Conservation (phyloP, 2,888 invertebrate genomes). For the Epiblema foenella region DNA sequence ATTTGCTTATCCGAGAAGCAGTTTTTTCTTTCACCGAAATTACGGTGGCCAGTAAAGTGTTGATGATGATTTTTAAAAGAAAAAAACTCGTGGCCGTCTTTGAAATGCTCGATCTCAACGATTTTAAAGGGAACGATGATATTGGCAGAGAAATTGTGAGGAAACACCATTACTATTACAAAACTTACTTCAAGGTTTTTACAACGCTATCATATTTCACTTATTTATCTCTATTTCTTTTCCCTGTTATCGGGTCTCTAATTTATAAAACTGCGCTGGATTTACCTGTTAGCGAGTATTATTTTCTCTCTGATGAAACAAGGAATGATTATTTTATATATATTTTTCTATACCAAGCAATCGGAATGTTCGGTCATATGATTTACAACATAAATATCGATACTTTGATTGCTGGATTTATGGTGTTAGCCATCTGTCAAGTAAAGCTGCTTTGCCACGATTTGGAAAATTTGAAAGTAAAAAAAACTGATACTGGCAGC, state of each 20-base stretch:
- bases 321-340: conserved; percentile 59
- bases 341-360: conserved; percentile 65
- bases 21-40: conserved; percentile 57
- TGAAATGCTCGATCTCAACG: conserved; percentile 63
- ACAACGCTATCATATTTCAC: conserved; percentile 54
- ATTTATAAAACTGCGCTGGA: conserved; percentile 56
- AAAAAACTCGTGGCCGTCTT: conserved; percentile 60
- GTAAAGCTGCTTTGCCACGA: conserved; percentile 62
- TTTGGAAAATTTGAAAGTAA: conserved; percentile 56
- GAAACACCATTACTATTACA: conserved; percentile 55
- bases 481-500: conserved; percentile 45
- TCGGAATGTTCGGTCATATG: conserved; percentile 72
- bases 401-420: conserved; percentile 65
- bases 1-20: conserved; percentile 66
- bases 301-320: conserved; percentile 64
- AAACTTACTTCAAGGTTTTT: conserved; percentile 56
- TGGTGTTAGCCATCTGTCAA: conserved; percentile 63
- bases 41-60: conserved; percentile 57
- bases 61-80: conserved; percentile 62
- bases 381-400: conserved; percentile 67
- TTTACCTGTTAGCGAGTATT: conserved; percentile 71
- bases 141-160: conserved; percentile 54
- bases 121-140: conserved; percentile 59
- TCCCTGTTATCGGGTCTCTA: conserved; percentile 58
- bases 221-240: conserved; percentile 56